A percentile compares a stretch with the other conserved stretches of the same genome.
Evolutionary conservation across 2,113 vertebrate genomes (phyloP).

Genomic region (Ploceus nigricollis): DNA sequence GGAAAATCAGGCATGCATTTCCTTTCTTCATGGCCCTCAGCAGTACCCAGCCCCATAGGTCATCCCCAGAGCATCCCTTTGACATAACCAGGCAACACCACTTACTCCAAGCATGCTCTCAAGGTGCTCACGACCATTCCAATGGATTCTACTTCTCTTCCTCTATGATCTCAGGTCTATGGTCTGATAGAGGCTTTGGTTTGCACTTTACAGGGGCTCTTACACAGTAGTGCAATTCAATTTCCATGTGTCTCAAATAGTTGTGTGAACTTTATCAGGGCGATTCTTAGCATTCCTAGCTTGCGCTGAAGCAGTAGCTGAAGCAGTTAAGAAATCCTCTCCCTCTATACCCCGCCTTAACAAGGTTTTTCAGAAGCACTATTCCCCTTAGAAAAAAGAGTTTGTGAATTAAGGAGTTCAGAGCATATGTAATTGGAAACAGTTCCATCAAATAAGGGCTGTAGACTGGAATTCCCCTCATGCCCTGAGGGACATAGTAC

Average conservation of each 20-base stretch:
- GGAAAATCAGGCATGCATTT: not conserved
- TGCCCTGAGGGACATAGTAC: not conserved
- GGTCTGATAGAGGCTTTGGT: not conserved
- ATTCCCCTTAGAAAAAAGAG: not conserved
- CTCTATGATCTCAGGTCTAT: not conserved
- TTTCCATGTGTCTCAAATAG: not conserved
- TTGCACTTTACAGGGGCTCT: not conserved
- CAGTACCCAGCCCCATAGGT: not conserved
- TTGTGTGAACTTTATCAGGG: not conserved
- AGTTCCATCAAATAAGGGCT: not conserved
- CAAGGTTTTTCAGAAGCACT: not conserved
- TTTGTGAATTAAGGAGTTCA: constrained; percentile 6
- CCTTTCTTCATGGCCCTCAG: not conserved
- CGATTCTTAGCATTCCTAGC: not conserved
- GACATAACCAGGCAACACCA: not conserved
- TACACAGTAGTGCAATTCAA: not conserved
- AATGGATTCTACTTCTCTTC: not conserved
- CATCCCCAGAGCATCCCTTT: not conserved
- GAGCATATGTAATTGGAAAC: not conserved
- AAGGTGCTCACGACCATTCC: not conserved
- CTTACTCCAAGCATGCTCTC: not conserved
- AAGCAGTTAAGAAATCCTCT: not conserved
- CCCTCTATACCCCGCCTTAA: not conserved
- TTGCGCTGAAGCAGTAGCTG: not conserved
- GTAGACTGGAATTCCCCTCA: not conserved